These are phyloP conservation scores for Paraplagusia blochii DNA, from an alignment of 2,113 vertebrate genomes.

Conservation along the genomic window DNA sequence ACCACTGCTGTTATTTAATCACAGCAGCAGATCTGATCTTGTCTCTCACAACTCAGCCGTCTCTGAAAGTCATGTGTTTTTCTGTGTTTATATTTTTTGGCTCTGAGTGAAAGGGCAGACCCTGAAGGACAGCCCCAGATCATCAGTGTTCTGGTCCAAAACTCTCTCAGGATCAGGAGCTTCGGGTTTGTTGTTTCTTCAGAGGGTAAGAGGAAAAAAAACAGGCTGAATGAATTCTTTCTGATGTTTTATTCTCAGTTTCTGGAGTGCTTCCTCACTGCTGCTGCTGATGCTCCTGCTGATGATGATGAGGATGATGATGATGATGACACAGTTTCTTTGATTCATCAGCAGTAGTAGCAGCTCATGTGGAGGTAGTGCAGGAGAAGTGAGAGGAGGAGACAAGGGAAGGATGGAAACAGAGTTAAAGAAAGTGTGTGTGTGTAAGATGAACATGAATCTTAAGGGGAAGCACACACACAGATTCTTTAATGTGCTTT, in stretches of 20 bases:
- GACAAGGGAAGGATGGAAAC: constrained; percentile 43
- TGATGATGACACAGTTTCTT: constrained; percentile 68
- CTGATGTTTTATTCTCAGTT: constrained; percentile 59
- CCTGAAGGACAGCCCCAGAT: no score
- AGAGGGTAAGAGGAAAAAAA: constrained; percentile 13
- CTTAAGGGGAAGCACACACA: constrained; percentile 46
- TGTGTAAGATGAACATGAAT: constrained; percentile 64
- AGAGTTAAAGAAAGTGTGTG: constrained; percentile 54
- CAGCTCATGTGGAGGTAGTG: no score
- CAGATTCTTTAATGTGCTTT: constrained; percentile 52
- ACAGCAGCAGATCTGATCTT: no score
- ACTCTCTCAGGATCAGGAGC: no score
- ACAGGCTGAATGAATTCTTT: constrained; percentile 67
- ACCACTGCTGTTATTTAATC: no score
- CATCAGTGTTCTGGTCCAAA: no score
- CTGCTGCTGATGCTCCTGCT: constrained; percentile 34
- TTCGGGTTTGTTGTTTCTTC: no score
- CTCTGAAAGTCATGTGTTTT: no score
- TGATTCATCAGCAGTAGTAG: constrained; percentile 53
- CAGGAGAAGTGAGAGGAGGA: constrained; percentile 39
- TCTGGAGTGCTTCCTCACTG: constrained; percentile 29
- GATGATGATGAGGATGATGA: no score
- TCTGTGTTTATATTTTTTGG: no score
- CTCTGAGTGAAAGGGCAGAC: no score
- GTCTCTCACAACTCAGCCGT: no score